Percentiles rank a stretch among this genome's conserved stretches.
These are phyloP conservation scores for Aphelenchoides besseyi DNA, from an alignment of 1,140 invertebrate species.

Conservation along the genomic window DNA sequence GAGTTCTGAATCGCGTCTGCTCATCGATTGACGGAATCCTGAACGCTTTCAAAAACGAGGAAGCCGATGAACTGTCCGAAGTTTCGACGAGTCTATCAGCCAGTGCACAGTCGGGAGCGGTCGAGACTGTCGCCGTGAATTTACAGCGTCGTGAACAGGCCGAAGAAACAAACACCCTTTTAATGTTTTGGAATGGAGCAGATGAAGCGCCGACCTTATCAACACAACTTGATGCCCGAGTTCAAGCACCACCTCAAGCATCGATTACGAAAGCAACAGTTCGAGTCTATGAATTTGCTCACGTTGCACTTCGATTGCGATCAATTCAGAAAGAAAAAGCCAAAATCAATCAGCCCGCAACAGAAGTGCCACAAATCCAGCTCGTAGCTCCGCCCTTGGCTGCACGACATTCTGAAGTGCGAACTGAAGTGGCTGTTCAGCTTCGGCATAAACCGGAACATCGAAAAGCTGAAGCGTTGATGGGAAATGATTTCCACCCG, in stretches of 20 bases:
- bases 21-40: slow-evolving; percentile 42
- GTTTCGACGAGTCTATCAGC: background rate
- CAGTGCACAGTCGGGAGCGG: background rate
- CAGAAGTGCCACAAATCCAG: slow-evolving; percentile 1
- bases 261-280: background rate
- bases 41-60: slow-evolving; percentile 16
- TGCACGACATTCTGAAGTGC: slow-evolving; percentile 9
- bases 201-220: slow-evolving; percentile 4
- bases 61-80: slow-evolving; percentile 4
- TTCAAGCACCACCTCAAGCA: background rate
- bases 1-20: slow-evolving; percentile 46
- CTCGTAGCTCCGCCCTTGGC: slow-evolving; percentile 1
- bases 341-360: background rate
- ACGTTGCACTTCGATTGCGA: background rate
- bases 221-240: background rate
- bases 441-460: slow-evolving; percentile 27
- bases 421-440: slow-evolving; percentile 29
- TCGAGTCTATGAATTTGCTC: background rate
- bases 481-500: slow-evolving; percentile 50
- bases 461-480: slow-evolving; percentile 4
- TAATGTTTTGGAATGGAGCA: slow-evolving; percentile 25
- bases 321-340: background rate
- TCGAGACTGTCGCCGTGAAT: background rate
- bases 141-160: background rate
- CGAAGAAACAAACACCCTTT: slow-evolving; percentile 22